Conservation (phyloP, 2,113 vertebrate genomes). For the Himantopus leucocephalus region DNA sequence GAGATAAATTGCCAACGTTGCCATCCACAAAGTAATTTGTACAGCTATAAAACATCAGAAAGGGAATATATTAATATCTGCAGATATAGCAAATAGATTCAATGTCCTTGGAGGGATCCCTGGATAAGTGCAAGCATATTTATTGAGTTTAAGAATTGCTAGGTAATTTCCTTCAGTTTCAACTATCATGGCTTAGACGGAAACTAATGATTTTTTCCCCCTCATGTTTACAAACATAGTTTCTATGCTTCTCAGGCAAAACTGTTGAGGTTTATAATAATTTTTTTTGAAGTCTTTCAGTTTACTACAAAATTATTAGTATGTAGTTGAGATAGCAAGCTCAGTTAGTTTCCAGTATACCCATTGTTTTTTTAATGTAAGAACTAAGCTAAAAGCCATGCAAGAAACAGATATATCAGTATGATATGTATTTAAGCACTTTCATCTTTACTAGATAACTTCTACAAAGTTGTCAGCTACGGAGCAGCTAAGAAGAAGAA, state of each 20-base stretch:
- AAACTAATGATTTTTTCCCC: neutral
- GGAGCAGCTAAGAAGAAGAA: neutral
- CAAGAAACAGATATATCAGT: neutral
- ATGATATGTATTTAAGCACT: neutral
- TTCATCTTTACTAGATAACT: neutral
- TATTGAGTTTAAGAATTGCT: constrained; percentile 28
- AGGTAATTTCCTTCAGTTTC: neutral
- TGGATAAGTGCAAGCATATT: neutral
- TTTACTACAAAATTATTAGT: neutral
- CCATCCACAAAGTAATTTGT: constrained; percentile 2
- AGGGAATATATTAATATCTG: constrained; percentile 19
- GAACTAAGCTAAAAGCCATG: neutral
- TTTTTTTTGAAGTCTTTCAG: neutral
- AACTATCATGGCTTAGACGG: neutral
- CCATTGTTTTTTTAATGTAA: neutral
- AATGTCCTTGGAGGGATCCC: neutral
- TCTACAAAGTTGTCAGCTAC: neutral
- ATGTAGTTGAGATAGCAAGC: neutral
- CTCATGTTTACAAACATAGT: neutral
- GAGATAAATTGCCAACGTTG: neutral
- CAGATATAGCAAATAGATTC: neutral
- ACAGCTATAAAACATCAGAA: neutral
- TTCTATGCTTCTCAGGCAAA: neutral
- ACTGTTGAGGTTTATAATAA: neutral
- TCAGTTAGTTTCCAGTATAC: neutral